Base-by-base conservation (phyloP, 1,140 invertebrate species). In the Diprion similis region DNA sequence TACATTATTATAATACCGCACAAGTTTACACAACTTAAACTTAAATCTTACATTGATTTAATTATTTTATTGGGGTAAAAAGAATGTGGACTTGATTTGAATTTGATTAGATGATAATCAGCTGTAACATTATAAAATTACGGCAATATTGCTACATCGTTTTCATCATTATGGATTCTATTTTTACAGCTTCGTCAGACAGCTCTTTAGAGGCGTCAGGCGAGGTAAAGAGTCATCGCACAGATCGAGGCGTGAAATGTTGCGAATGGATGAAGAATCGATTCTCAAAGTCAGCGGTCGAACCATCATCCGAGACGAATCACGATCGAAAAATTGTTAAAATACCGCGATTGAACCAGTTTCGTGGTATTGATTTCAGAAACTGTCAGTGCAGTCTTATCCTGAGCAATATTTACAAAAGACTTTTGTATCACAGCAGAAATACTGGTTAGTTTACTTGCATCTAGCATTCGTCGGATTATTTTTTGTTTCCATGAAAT, bases 301-400 rank as follows among this genome's bases (percentile, higher is more conserved):
- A 59, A 59, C n/a, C 51, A 15, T 15, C 51, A 8, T 13, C n/a
- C 11, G 51, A 13, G 51, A 13, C 51, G n/a, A 17, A 15, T 59
- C 9, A 59, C 11, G 11, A 59, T 17, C 51, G 11, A 13, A 59
- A 59, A 9, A 6, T 17, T 59, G 15, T 2, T 65, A 37, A 48
- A 11, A 47, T 3, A 18, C 0, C 2, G 11, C 73, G 51, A 0
- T 19, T 83, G 37, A 70, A 75, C 1, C 51, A 72, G 0, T 79
- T 81, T 10, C 68, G 1, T 10, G 48, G 73, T 24, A 46, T 84
- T 0, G 81, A 84, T 71, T 79, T 81, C 69, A 73, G 81, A 0
- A 79, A 80, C 17, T 84, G 82, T 59, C 71, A 73, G 9, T 84
- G 82, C 17, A 72, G 75, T 0, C 66, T 64, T 4, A 37, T 76